These are phyloP conservation scores for Amblyornis subalaris DNA, from an alignment of 2,113 vertebrate species.

Conservation along the genomic window DNA sequence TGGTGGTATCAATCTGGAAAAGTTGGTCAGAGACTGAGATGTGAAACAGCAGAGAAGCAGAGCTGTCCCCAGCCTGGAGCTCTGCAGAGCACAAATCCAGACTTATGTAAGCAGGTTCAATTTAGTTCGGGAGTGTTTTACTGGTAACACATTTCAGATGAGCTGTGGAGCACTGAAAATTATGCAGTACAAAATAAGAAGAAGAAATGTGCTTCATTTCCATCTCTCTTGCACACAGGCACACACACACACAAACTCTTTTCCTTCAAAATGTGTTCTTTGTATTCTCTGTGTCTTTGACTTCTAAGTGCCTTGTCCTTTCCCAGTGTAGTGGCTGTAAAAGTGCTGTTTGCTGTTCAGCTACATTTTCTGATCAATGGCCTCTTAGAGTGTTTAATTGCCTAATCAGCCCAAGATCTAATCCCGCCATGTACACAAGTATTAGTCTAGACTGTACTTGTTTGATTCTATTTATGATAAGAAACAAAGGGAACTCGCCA, in stretches of 20 bases:
- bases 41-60: background rate
- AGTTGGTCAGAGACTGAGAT: background rate
- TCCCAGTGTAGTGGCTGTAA: background rate
- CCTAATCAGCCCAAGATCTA: background rate
- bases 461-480: background rate
- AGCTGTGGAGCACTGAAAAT: slow-evolving; percentile 7
- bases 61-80: background rate
- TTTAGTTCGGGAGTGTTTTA: background rate
- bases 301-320: background rate
- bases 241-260: background rate
- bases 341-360: background rate
- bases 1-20: background rate
- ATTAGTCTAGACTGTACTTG: background rate
- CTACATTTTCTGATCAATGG: background rate
- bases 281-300: background rate
- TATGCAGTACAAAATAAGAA: background rate
- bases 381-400: background rate
- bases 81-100: background rate
- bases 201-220: background rate
- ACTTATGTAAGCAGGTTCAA: background rate
- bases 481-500: background rate
- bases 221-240: background rate
- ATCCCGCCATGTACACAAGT: background rate
- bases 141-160: slow-evolving; percentile 8
- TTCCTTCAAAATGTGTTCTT: background rate